A percentile compares a stretch with the other conserved stretches of the same genome.
Conservation (phyloP, 2,113 vertebrate species). For the Penelope pileata region DNA sequence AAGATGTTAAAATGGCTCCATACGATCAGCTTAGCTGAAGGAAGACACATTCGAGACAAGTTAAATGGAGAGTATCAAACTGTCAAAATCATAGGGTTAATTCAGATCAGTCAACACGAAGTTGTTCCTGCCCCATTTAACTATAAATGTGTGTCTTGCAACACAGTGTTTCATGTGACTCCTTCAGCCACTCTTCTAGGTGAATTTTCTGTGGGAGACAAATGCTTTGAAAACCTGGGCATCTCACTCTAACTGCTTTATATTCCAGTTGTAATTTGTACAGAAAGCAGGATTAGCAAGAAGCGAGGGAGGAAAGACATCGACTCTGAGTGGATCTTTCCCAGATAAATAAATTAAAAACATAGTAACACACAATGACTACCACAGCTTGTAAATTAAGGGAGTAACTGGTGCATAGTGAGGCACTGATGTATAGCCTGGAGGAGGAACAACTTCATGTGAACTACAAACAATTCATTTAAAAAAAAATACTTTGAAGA, state of each 20-base stretch:
- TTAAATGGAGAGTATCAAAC: not conserved
- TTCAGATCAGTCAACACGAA: not conserved
- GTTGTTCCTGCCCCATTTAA: not conserved
- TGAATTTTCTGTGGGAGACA: not conserved
- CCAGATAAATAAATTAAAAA: constrained; percentile 55
- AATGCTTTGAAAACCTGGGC: not conserved
- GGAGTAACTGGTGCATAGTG: constrained; percentile 43
- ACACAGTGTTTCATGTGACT: not conserved
- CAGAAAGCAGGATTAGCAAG: not conserved
- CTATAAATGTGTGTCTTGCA: not conserved
- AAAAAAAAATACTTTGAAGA: constrained; percentile 43
- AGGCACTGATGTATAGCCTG: constrained; percentile 39
- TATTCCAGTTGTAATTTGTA: not conserved
- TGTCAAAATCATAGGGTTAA: not conserved
- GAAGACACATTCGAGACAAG: not conserved
- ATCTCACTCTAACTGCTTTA: not conserved
- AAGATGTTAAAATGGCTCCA: not conserved
- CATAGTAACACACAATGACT: constrained; percentile 36
- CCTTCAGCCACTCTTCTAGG: not conserved
- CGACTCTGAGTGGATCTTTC: not conserved
- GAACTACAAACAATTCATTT: constrained; percentile 51
- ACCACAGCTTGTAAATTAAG: constrained; percentile 37
- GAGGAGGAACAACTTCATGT: constrained; percentile 29
- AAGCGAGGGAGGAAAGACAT: not conserved
- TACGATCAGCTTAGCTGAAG: not conserved